Conservation (phyloP, 2,113 vertebrate species). For the Delphinapterus leucas region DNA sequence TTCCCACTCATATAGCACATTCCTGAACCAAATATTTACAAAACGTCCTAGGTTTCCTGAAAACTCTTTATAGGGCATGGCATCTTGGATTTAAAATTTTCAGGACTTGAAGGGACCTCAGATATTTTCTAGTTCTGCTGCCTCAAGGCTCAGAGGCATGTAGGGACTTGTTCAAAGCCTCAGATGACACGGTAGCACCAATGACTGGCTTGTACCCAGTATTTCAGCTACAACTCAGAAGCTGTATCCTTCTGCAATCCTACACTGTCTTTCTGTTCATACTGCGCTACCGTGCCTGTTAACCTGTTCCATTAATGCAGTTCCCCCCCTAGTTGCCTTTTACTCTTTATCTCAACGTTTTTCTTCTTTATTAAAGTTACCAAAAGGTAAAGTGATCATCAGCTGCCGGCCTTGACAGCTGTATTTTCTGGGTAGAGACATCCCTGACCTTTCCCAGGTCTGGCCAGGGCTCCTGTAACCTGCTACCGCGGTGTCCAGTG, state of each 20-base stretch:
- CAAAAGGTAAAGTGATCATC: neutral
- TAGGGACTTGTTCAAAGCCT: neutral
- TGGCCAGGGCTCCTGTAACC: neutral
- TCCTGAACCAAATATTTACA: neutral
- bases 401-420: neutral
- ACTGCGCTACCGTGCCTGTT: neutral
- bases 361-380: neutral
- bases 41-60: neutral
- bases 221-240: neutral
- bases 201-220: neutral
- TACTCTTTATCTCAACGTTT: neutral
- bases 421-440: neutral
- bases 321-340: neutral
- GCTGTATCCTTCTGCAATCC: neutral
- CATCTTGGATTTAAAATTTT: neutral
- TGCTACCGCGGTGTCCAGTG: neutral
- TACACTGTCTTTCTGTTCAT: neutral
- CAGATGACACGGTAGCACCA: neutral
- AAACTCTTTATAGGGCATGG: neutral
- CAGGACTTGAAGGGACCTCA: neutral
- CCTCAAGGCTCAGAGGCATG: neutral
- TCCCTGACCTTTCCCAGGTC: neutral
- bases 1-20: neutral
- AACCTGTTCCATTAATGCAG: neutral
- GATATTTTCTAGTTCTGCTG: neutral